Percentiles rank a stretch among this genome's conserved stretches.
phyloP scores from a whole-genome alignment of 2,797 vertebrate species.

The Alosa sapidissima region DNA sequence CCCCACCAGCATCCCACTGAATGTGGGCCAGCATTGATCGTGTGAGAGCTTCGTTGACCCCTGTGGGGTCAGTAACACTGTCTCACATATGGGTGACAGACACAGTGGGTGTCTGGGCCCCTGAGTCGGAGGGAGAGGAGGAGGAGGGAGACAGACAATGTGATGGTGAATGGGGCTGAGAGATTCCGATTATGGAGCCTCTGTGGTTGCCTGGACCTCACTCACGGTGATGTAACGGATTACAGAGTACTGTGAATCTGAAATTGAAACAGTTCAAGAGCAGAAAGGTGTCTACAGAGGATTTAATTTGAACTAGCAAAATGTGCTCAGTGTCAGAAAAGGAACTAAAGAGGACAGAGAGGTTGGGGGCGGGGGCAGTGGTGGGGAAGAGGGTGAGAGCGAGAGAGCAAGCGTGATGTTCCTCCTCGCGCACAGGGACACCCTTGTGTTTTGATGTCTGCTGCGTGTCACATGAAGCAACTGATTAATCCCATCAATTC shows the following conservation, averaged over 20 bases:
- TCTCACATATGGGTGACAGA: conserved; percentile 14
- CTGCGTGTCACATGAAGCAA: conserved; percentile 41
- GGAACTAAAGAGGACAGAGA: background rate
- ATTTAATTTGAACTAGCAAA: background rate
- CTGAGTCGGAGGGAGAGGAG: background rate
- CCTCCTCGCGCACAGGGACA: conserved; percentile 29
- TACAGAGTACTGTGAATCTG: background rate
- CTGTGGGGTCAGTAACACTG: background rate
- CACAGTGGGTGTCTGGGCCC: background rate
- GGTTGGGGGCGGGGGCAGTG: background rate
- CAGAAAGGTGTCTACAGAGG: background rate
- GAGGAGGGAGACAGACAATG: background rate
- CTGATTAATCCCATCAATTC: conserved; percentile 25
- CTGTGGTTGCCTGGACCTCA: background rate
- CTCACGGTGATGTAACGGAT: background rate
- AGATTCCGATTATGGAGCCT: background rate
- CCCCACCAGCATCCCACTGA: background rate
- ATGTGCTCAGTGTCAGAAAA: background rate
- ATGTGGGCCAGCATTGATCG: conserved; percentile 43
- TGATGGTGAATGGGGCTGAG: background rate
- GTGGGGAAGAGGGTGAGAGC: conserved; percentile 10
- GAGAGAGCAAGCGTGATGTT: conserved; percentile 21
- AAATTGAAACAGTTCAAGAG: background rate
- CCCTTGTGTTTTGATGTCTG: conserved; percentile 38
- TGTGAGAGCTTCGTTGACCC: conserved; percentile 19